Percentiles rank a stretch among this genome's conserved stretches.
phyloP scores from a whole-genome alignment of 2,888 invertebrate genomes.

The Drosophila peninsularis region DNA sequence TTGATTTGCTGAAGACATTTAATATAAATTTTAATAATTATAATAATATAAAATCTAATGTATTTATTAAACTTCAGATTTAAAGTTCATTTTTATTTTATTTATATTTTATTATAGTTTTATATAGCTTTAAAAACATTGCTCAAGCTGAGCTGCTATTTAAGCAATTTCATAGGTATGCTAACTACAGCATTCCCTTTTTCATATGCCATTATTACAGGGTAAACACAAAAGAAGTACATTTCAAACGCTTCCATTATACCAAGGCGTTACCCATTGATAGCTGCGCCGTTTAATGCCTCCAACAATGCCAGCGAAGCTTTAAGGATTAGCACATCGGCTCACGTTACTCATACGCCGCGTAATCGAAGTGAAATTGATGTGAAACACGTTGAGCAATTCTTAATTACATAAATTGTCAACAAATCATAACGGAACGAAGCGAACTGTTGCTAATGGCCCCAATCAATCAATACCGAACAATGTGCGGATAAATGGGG shows the following conservation, averaged over 20 bases:
- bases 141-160: too few species aligned
- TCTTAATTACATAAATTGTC: constrained; percentile 13
- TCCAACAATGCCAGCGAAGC: not conserved
- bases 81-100: too few species aligned
- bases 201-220: not conserved
- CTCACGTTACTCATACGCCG: constrained; percentile 38
- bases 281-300: not conserved
- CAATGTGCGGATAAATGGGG: constrained; percentile 5
- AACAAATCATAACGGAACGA: constrained; percentile 21
- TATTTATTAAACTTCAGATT: too few species aligned
- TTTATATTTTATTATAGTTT: too few species aligned
- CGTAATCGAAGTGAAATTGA: constrained; percentile 9
- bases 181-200: not conserved
- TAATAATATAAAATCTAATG: too few species aligned
- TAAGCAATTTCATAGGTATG: too few species aligned
- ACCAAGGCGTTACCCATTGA: not conserved
- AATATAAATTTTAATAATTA: too few species aligned
- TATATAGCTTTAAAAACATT: too few species aligned
- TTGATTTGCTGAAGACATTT: too few species aligned
- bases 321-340: constrained; percentile 9
- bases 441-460: constrained; percentile 20
- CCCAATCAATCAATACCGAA: constrained; percentile 21
- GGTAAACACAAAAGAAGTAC: not conserved
- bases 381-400: constrained; percentile 22
- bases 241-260: not conserved